Conservation (phyloP, 1,140 invertebrate genomes). For the Dendrolimus kikuchii region DNA sequence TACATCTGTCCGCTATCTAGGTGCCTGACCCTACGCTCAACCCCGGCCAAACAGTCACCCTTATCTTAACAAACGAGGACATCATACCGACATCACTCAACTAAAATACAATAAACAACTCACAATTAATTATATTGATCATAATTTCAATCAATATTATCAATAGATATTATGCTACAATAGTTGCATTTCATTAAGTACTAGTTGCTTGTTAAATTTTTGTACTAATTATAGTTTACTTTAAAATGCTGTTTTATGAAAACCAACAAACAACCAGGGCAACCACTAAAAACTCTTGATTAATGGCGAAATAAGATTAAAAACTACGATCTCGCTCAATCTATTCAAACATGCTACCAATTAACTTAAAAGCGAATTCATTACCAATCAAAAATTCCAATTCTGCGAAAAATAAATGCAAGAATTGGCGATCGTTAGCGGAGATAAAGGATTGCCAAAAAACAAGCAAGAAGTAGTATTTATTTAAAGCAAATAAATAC, state of each 20-base stretch:
- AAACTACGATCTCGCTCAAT: no score
- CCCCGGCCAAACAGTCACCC: conserved; percentile 45
- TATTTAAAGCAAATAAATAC: conserved; percentile 65
- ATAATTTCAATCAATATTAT: no score
- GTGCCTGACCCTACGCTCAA: conserved; percentile 45
- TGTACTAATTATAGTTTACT: no score
- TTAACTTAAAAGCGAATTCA: conserved; percentile 25
- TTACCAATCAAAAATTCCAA: conserved; percentile 34
- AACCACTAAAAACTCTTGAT: no score
- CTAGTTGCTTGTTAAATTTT: no score
- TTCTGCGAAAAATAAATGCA: conserved; percentile 42
- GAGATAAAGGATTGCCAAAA: conserved; percentile 65
- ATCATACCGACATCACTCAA: conserved; percentile 41
- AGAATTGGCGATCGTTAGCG: conserved; percentile 46
- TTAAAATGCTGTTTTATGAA: no score
- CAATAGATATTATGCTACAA: no score
- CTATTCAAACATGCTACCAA: no score
- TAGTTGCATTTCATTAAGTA: no score
- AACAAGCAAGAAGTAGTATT: conserved; percentile 49
- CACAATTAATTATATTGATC: neutral
- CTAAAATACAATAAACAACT: conserved; percentile 40
- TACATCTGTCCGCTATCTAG: conserved; percentile 43
- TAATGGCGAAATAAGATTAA: no score
- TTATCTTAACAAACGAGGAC: conserved; percentile 62
- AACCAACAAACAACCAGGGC: no score